Conservation (phyloP, 53 echinoderm and acorn worm species). For the Apostichopus leukothele region DNA sequence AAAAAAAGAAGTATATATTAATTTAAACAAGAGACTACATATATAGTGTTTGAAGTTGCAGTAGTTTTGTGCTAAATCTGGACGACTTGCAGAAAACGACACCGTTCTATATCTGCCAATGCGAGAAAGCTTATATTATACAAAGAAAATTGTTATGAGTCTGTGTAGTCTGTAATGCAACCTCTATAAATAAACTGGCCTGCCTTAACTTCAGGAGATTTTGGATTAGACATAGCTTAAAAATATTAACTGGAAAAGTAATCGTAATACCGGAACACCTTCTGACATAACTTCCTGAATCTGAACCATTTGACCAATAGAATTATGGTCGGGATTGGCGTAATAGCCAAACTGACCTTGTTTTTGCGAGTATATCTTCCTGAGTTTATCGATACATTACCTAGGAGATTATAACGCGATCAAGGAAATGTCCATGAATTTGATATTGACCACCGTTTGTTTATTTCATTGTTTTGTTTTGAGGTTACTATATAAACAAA, state of each 20-base stretch:
- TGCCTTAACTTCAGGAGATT: no score
- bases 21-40: no score
- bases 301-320: neutral
- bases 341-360: neutral
- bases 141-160: no score
- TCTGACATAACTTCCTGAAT: neutral
- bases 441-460: neutral
- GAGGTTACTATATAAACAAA: no score
- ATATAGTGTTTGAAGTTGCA: no score
- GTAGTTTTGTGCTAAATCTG: no score
- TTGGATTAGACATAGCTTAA: neutral
- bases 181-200: no score
- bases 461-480: neutral
- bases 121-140: no score
- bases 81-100: no score
- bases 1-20: no score
- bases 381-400: neutral
- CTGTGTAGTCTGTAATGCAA: no score
- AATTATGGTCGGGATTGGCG: neutral
- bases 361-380: neutral
- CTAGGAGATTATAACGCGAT: neutral
- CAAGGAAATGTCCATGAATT: neutral
- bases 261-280: neutral
- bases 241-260: neutral
- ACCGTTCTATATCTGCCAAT: no score